Base-by-base conservation (phyloP, 1,140 invertebrate species). In the Stegodyphus mimosarum region DNA sequence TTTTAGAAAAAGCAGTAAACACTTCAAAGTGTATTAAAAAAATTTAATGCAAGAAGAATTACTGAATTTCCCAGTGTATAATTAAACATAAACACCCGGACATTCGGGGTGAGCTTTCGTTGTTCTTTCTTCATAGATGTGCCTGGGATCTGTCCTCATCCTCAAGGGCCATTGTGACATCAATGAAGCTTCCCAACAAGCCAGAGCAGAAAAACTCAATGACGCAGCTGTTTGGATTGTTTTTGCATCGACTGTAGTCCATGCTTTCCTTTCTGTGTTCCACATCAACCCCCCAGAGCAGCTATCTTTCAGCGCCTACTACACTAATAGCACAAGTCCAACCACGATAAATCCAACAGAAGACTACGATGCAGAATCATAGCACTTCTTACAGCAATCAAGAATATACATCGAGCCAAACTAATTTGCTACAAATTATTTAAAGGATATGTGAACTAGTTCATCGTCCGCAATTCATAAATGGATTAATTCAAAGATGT, bases 261-360 rank as follows among this genome's bases (percentile, higher is more conserved):
- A 87, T 11, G 76, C 75, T 2, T 87, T 87, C 49, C 77, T 87
- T 10, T 87, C 87, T 6, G 87, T 86, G 6, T 87, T 87, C 53
- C 76, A 78, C 53, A 87, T 86, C 15, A 60, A 55, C 5, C 85
- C 85, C 6, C 33, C 50, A 51, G 53, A n/a, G 7, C 67, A 86
- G 33, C 10, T 4, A 15, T 50, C 81, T 2, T 60, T 81, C 11
- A 10, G 17, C 55, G 10, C 55, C 15, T 60, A 60, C 55, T 60
- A 60, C 5, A 1, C 2, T 15, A 60, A 60, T 15, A 60, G 15
- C 9, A 60, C 55, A 9, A 60, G 9, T 11, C 55, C 55, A 9
- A 15, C 9, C 9, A 15, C 9, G 55, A 15, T 11, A 60, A 11
- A 60, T 60, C 15, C 55, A 9, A 15, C 9, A n/a, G 33, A 9